Percentiles rank a stretch among this genome's conserved stretches.
Evolutionary conservation across 2,113 vertebrate species (phyloP).

Genomic region (Python bivittatus): DNA sequence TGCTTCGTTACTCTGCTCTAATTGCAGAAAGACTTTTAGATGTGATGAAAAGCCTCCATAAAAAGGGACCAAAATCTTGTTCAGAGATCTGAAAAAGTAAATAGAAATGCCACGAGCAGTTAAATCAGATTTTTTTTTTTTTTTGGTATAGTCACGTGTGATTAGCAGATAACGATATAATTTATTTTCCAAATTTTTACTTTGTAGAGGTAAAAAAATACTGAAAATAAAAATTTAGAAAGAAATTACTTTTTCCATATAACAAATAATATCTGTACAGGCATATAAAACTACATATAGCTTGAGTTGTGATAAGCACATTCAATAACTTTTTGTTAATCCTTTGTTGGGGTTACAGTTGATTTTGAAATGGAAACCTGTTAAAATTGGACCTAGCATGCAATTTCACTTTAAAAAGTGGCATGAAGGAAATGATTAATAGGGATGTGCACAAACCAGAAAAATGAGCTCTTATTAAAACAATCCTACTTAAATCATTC

Average conservation of each 20-base stretch:
- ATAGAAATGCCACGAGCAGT: conserved; percentile 52
- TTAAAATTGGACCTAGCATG: conserved; percentile 66
- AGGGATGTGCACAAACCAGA: background rate
- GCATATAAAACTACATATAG: conserved; percentile 49
- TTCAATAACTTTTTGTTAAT: conserved; percentile 63
- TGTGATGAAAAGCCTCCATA: conserved; percentile 41
- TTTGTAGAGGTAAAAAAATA: conserved; percentile 42
- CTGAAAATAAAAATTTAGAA: background rate
- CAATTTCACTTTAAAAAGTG: conserved; percentile 52
- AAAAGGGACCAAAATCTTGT: conserved; percentile 33
- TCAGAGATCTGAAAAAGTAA: conserved; percentile 52
- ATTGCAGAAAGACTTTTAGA: conserved; percentile 54
- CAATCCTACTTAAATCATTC: background rate
- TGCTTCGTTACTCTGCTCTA: conserved; percentile 65
- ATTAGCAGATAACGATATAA: conserved; percentile 47
- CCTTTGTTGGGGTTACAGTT: conserved; percentile 69
- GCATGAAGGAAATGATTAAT: conserved; percentile 52
- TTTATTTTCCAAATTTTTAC: conserved; percentile 52
- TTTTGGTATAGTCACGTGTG: conserved; percentile 24
- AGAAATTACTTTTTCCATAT: conserved; percentile 1
- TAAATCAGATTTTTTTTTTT: conserved; percentile 51
- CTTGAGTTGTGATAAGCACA: conserved; percentile 40
- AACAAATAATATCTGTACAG: conserved; percentile 45
- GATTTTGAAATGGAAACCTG: conserved; percentile 71
- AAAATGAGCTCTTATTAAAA: background rate